These are phyloP conservation scores for Saturnia japonica DNA, from an alignment of 2,888 invertebrate genomes.

Conservation along the genomic window DNA sequence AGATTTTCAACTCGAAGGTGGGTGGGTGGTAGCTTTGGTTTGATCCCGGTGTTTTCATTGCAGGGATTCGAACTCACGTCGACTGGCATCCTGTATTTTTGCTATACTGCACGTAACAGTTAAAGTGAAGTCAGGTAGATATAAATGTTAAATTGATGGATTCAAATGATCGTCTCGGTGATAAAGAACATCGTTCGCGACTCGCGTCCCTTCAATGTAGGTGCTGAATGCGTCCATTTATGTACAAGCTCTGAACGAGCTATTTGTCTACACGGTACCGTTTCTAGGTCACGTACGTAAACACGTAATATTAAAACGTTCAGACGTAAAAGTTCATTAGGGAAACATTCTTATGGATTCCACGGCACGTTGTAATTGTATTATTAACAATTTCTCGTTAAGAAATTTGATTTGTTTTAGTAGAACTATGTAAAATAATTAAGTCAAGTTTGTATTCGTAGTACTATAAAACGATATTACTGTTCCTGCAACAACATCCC, in stretches of 20 bases:
- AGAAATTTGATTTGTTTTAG: no score
- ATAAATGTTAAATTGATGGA: not conserved
- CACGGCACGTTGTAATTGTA: not conserved
- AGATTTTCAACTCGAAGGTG: no score
- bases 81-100: no score
- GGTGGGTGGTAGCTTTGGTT: no score
- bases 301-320: not conserved
- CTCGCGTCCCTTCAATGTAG: not conserved
- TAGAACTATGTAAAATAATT: no score
- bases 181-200: not conserved
- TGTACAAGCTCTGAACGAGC: not conserved
- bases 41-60: no score
- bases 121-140: not conserved
- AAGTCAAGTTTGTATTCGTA: no score
- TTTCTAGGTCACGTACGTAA: not conserved
- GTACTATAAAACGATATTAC: no score
- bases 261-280: not conserved
- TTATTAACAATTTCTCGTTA: not conserved
- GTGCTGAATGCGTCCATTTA: not conserved
- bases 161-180: not conserved
- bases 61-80: no score
- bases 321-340: not conserved
- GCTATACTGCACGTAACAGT: not conserved
- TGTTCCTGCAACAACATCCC: no score
- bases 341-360: not conserved